phyloP scores from a whole-genome alignment of 2,113 vertebrate genomes.

The Paedocypris sp. region DNA sequence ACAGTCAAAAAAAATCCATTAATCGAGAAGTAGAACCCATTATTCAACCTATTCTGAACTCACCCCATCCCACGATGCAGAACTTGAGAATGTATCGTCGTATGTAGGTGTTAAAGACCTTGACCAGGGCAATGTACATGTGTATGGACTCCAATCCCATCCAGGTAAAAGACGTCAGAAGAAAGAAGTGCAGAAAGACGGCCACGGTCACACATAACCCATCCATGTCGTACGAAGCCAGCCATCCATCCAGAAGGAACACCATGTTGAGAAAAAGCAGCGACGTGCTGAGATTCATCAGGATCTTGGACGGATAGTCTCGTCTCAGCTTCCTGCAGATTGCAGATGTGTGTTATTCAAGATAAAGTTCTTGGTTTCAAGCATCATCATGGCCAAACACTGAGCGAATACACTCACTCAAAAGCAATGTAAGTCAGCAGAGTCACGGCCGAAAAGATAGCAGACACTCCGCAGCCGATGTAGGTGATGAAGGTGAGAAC shows the following conservation, averaged over 20 bases:
- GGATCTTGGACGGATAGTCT: slow-evolving; percentile 95
- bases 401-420: slow-evolving; percentile 74
- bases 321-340: slow-evolving; percentile 76
- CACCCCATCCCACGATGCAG: slow-evolving; percentile 94
- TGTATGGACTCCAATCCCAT: slow-evolving; percentile 95
- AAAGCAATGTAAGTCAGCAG: slow-evolving; percentile 91
- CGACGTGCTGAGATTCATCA: slow-evolving; percentile 93
- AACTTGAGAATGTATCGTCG: slow-evolving; percentile 92
- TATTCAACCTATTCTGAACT: no score
- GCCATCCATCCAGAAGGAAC: slow-evolving; percentile 87
- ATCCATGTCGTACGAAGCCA: slow-evolving; percentile 64
- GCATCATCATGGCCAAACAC: not conserved
- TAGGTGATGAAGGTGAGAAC: slow-evolving; percentile 87
- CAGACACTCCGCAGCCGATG: slow-evolving; percentile 87
- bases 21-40: no score
- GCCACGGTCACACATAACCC: slow-evolving; percentile 76
- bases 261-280: slow-evolving; percentile 82
- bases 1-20: no score
- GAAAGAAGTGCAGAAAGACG: slow-evolving; percentile 82
- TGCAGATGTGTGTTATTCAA: not conserved
- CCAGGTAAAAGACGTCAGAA: slow-evolving; percentile 92
- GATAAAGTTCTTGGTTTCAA: not conserved
- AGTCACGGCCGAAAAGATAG: slow-evolving; percentile 86
- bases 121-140: slow-evolving; percentile 97
- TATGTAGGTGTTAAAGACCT: slow-evolving; percentile 97